Evolutionary conservation across 2,888 invertebrate genomes (phyloP).

Genomic region (Epistrophe grossulariae): DNA sequence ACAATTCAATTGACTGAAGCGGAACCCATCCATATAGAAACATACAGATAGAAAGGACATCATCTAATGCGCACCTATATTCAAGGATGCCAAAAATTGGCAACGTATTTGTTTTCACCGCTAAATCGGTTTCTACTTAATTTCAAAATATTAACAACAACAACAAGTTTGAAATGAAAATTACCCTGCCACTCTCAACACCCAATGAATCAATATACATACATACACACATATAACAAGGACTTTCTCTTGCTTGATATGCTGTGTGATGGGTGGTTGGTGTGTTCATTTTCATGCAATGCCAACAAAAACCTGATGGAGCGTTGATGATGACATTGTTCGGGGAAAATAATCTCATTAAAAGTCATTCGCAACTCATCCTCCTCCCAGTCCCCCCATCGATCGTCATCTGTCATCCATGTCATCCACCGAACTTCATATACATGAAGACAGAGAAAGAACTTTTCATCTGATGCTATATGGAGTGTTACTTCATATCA

Average conservation of each 20-base stretch:
- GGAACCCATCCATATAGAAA: background rate
- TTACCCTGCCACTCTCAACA: background rate
- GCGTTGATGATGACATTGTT: conserved; percentile 64
- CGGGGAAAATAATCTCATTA: conserved; percentile 64
- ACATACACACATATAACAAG: background rate
- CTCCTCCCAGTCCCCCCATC: background rate
- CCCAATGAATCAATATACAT: background rate
- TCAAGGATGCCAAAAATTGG: conserved; percentile 7
- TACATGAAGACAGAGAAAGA: background rate
- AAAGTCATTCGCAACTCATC: conserved; percentile 56
- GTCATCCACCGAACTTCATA: conserved; percentile 24
- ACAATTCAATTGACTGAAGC: background rate
- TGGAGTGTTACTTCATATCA: conserved; percentile 53
- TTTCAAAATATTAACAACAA: conserved; percentile 28
- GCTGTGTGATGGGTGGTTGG: background rate
- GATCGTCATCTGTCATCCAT: conserved; percentile 6
- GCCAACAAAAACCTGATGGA: conserved; percentile 48
- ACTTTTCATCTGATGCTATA: background rate
- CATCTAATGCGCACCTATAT: conserved; percentile 1
- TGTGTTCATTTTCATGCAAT: conserved; percentile 38
- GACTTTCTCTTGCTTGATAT: background rate
- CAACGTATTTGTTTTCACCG: conserved; percentile 9
- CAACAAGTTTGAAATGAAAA: conserved; percentile 3
- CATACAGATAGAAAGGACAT: background rate
- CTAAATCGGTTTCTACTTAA: conserved; percentile 30